Evolutionary conservation across 2,888 invertebrate species (phyloP).

Genomic region (Autographa pulchrina): DNA sequence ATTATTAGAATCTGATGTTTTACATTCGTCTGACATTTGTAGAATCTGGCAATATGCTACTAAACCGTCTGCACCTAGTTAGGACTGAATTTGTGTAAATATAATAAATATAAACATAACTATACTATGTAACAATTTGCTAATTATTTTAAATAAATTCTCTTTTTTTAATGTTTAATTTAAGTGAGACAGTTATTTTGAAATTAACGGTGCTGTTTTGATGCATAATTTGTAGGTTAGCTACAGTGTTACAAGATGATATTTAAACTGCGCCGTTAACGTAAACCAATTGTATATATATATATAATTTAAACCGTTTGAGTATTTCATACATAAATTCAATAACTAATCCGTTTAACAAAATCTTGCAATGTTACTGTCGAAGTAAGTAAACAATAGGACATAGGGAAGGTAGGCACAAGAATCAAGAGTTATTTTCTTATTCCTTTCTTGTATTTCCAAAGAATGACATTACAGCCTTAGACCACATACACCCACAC

Average conservation of each 20-base stretch:
- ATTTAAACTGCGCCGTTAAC: no score
- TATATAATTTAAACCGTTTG: not conserved
- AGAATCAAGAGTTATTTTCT: no score
- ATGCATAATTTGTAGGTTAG: not conserved
- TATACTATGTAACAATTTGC: constrained; percentile 16
- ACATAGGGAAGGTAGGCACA: no score
- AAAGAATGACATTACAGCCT: no score
- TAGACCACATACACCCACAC: no score
- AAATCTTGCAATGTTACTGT: not conserved
- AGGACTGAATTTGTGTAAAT: constrained; percentile 25
- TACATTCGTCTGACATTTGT: no score
- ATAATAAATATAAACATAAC: no score
- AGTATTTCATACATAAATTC: not conserved
- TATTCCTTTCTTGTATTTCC: no score
- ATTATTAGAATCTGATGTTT: no score
- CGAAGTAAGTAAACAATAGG: not conserved
- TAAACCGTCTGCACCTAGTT: not conserved
- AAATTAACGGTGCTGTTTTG: not conserved
- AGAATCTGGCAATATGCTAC: no score
- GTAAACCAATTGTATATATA: not conserved
- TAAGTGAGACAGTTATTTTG: not conserved
- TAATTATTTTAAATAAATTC: not conserved
- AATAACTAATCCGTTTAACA: not conserved
- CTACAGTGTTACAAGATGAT: no score
- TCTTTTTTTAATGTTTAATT: not conserved